Evolutionary conservation across 2,113 vertebrate genomes (phyloP).

Genomic region (Cyrtonyx montezumae): DNA sequence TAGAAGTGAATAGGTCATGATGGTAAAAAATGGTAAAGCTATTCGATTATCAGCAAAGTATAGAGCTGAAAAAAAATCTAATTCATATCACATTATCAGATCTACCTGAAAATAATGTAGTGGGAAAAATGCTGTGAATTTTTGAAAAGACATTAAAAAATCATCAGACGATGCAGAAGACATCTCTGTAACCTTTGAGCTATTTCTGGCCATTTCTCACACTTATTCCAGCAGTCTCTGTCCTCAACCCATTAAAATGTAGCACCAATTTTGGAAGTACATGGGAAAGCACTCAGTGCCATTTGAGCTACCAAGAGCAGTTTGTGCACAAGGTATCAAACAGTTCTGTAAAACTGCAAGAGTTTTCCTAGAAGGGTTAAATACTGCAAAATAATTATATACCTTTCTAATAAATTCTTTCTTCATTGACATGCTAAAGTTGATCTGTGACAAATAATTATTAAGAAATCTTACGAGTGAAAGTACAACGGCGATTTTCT

Average conservation of each 20-base stretch:
- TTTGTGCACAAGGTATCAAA: not conserved
- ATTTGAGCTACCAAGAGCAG: not conserved
- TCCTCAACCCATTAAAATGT: not conserved
- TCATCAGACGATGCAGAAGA: not conserved
- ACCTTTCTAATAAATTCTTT: constrained; percentile 19
- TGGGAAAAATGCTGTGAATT: not conserved
- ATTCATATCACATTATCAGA: not conserved
- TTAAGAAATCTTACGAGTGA: not conserved
- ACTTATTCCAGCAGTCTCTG: constrained; percentile 3
- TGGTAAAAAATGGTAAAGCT: not conserved
- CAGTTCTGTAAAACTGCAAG: not conserved
- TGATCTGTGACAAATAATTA: constrained; percentile 30
- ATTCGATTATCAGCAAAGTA: not conserved
- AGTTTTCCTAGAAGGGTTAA: not conserved
- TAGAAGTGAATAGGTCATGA: fast-evolving
- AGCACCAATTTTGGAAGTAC: not conserved
- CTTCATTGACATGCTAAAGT: constrained; percentile 34
- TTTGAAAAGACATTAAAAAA: constrained; percentile 7
- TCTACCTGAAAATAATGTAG: not conserved
- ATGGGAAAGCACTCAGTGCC: not conserved
- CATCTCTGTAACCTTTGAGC: not conserved
- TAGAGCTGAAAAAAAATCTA: not conserved
- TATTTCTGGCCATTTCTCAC: not conserved
- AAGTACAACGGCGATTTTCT: constrained; percentile 24
- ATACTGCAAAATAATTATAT: constrained; percentile 16